Evolutionary conservation across 2,113 vertebrate species (phyloP), one percentile per base, ranked within the genome.

Genomic region (cat (Felis catus)): DNA sequence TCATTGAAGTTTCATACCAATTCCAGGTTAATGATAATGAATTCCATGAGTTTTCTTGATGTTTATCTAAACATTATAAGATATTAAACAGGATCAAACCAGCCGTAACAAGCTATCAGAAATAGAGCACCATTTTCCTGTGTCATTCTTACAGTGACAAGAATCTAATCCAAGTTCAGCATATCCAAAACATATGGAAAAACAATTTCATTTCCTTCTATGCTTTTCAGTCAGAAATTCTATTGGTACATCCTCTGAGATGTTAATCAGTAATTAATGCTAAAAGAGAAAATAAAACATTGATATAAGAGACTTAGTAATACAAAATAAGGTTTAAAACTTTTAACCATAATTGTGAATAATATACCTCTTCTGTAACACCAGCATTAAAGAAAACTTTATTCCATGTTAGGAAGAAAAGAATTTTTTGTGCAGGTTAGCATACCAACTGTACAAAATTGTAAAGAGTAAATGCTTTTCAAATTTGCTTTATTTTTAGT

Each of bases 401-500:
- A 23, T 41, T 74, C 25, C 55, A 12, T 74, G 10, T 41, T n/a
- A 94, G 33, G n/a, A 68, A 48, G 33, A 53, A 97, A 83, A 79
- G 36, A 81, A 8, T 15, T 66, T 96, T 96, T 89, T 96, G 7
- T 93, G 39, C 16, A 96, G 18, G 31, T 92, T 82, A 81, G 16
- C 81, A 36, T 88, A 39, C 41, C 51, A 84, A 27, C 70, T 82
- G 16, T 95, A 94, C 61, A 92, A 91, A 80, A 81, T 88, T 55
- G 76, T 88, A 71, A 86, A 95, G 31, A 93, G 55, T 97, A 96
- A 97, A 81, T 89, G 53, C 25, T 92, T 92, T 94, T 95, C n/a
- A 85, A 78, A 79, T 97, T 73, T 95, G 66, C 98, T 92, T 88
- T 97, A 45, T 82, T 97, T 97, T 66, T 94, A 99, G 99, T 98